These are phyloP conservation scores for Nilaparvata lugens DNA, from an alignment of 1,140 invertebrate species.

Conservation along the genomic window DNA sequence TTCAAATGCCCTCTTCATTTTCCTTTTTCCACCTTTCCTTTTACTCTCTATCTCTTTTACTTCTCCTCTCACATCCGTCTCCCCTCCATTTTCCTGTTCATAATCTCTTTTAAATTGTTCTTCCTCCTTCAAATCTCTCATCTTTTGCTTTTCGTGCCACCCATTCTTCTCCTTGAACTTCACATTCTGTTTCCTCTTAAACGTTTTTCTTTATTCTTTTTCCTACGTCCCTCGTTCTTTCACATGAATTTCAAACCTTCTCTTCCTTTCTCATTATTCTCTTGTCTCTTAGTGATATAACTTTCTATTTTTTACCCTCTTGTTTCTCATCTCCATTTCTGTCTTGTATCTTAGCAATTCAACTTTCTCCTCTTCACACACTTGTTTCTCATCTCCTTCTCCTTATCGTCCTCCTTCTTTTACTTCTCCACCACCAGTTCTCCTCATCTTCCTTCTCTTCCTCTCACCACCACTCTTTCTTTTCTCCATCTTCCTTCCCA, in stretches of 20 bases:
- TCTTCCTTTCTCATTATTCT: not conserved
- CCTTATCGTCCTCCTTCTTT: not conserved
- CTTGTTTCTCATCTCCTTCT: slow-evolving; percentile 6
- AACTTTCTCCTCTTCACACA: slow-evolving; percentile 4
- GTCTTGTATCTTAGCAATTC: too few species aligned
- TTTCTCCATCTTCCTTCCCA: not conserved
- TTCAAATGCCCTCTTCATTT: not conserved
- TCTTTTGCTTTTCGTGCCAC: not conserved
- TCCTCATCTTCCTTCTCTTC: slow-evolving; percentile 1
- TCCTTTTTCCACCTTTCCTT: slow-evolving; percentile 1
- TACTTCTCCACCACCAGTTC: not conserved
- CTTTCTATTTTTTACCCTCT: not conserved
- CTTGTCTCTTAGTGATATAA: too few species aligned
- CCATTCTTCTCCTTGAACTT: not conserved
- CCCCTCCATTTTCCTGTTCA: too few species aligned
- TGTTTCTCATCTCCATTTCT: slow-evolving; percentile 5
- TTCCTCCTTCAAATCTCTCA: not conserved
- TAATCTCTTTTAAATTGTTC: slow-evolving; percentile 4
- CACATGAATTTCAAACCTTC: not conserved
- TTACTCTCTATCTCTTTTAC: not conserved
- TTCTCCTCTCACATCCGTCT: not conserved
- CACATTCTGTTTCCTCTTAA: not conserved
- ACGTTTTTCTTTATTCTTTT: slow-evolving; percentile 8
- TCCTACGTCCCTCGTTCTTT: slow-evolving; percentile 8
- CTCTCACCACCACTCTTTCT: not conserved